Percentiles rank a stretch among this genome's conserved stretches.
These are phyloP conservation scores for Cossypha dichroa DNA, from an alignment of 2,797 vertebrate species.

Conservation along the genomic window DNA sequence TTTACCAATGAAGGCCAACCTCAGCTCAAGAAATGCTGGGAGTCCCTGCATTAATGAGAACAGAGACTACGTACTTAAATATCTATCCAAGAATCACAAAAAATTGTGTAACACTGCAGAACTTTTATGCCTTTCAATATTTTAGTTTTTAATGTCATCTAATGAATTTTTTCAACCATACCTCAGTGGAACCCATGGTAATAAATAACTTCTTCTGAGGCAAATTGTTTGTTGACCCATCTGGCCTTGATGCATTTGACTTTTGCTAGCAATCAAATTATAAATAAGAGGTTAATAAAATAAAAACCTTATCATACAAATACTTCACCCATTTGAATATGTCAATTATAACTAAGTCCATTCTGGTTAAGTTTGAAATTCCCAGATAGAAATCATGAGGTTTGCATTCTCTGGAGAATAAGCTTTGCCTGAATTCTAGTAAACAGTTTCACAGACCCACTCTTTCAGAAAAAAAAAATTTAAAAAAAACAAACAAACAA, in stretches of 20 bases:
- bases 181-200: conserved; percentile 79
- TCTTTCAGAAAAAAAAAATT: not conserved
- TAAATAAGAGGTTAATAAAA: conserved; percentile 16
- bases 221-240: conserved; percentile 10
- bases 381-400: not conserved
- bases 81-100: not conserved
- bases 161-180: conserved; percentile 47
- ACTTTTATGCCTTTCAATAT: not conserved
- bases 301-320: not conserved
- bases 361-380: not conserved
- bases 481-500: not conserved
- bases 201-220: conserved; percentile 82
- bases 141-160: not conserved
- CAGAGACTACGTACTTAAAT: not conserved
- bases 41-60: not conserved
- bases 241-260: not conserved
- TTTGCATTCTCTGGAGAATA: not conserved
- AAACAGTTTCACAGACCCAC: not conserved
- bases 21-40: not conserved
- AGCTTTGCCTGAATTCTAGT: not conserved
- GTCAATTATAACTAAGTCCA: not conserved
- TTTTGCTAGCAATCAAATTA: conserved; percentile 56
- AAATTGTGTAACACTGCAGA: not conserved
- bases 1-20: not conserved
- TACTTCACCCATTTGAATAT: not conserved